These are phyloP conservation scores for Drosophila ohnishii DNA, from an alignment of 1,140 invertebrate genomes.

Conservation along the genomic window DNA sequence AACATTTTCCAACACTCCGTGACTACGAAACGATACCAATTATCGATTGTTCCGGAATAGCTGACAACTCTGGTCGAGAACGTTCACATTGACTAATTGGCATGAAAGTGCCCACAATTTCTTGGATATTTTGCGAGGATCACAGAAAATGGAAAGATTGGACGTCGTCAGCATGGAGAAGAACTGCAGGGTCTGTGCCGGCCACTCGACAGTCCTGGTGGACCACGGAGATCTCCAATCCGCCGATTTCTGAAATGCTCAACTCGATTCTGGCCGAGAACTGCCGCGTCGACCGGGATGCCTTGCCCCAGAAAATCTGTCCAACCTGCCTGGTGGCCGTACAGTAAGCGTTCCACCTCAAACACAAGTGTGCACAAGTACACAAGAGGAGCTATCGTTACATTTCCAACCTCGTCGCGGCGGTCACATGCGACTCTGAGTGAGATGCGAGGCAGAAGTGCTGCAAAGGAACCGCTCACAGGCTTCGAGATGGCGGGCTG, in stretches of 20 bases:
- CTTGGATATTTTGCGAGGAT: constrained; percentile 5
- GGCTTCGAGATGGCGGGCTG: constrained; percentile 24
- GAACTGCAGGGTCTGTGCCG: constrained; percentile 31
- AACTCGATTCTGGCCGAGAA: constrained; percentile 27
- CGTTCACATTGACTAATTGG: constrained; percentile 26
- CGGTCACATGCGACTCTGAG: no score
- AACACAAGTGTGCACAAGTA: constrained; percentile 32
- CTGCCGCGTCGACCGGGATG: constrained; percentile 28
- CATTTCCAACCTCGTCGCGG: constrained; percentile 24
- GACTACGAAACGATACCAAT: background rate
- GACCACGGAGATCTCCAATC: constrained; percentile 26
- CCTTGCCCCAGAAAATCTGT: constrained; percentile 41
- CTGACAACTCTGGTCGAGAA: constrained; percentile 9
- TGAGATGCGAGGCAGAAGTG: background rate
- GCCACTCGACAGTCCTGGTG: constrained; percentile 16
- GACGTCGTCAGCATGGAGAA: background rate
- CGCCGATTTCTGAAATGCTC: constrained; percentile 31
- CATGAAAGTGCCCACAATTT: constrained; percentile 18
- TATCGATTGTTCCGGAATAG: background rate
- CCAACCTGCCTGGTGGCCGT: constrained; percentile 32
- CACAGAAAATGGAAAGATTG: background rate
- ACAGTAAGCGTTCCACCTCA: constrained; percentile 40
- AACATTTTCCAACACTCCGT: no score
- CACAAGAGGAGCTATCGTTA: constrained; percentile 32
- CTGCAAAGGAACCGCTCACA: background rate